Evolutionary conservation across 2,113 vertebrate genomes (phyloP), one percentile per base, ranked within the genome.

Genomic region (Garra rufa): DNA sequence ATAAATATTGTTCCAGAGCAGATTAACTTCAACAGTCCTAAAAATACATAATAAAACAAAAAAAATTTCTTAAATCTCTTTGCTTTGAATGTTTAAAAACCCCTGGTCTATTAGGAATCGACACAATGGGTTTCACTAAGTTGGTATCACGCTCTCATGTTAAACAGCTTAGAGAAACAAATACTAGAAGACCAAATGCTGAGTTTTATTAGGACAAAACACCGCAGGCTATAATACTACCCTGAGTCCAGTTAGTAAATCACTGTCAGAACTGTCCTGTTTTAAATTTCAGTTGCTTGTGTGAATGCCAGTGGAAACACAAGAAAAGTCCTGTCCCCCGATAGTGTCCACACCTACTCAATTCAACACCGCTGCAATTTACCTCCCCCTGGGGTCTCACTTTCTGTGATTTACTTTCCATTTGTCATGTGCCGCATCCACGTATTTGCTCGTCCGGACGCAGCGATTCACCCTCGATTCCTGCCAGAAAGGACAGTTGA

Each of bases 281-380:
- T 91, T 92, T 90, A 84, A 88, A 89, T 93, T 92, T 92, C 86
- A 92, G 90, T 87, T 86, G 84, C 85, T 94, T 85, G 86, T 92
- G 89, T 93, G 91, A 90, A 88, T 90, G 92, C 91, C 91, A 94
- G 79, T 89, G 87, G 92, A 91, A 92, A 93, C 84, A 91, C 85
- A 91, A 86, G 71, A 85, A 92, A 89, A 88, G 81, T 87, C 85
- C 75, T 80, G 59, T 92, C 91, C 88, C 82, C n/a, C 46, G 81
- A 87, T 34, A 81, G 76, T 85, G 82, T 88, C 85, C 63, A 75
- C 92, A 90, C 90, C 91, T 90, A 88, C 88, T 87, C 87, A 89
- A 86, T 87, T 91, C 78, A 85, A 88, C 90, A 85, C 85, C 85
- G 10, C 21, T 57, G 75, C 87, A 88, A 89, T 92, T 88, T 90